phyloP scores from a whole-genome alignment of 2,888 invertebrate species.

The Biston betularia region DNA sequence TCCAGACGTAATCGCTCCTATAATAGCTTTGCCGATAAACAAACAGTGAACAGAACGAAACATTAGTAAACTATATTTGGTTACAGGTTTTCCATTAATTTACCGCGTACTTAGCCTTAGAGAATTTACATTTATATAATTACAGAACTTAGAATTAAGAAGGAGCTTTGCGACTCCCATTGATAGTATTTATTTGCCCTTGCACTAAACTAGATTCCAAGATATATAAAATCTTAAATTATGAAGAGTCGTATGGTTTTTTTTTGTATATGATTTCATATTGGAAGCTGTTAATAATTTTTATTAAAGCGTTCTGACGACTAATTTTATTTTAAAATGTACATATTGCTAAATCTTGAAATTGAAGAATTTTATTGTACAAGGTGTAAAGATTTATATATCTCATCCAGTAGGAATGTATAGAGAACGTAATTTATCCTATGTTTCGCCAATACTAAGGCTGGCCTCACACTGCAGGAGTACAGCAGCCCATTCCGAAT shows the following conservation, averaged over 20 bases:
- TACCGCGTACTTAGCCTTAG: constrained; percentile 51
- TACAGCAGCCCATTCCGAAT: no score
- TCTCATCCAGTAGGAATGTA: constrained; percentile 19
- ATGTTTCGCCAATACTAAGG: background rate
- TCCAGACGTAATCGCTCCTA: no score
- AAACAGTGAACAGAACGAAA: constrained; percentile 3
- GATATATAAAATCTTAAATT: background rate
- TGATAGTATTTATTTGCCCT: constrained; percentile 11
- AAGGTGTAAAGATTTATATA: background rate
- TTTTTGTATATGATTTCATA: background rate
- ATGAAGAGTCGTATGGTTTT: background rate
- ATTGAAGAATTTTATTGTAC: constrained; percentile 2
- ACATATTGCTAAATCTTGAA: constrained; percentile 5
- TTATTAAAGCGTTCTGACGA: background rate
- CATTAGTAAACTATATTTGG: constrained; percentile 56
- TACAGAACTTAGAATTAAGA: constrained; percentile 73
- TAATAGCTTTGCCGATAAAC: background rate
- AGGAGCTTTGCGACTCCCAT: constrained; percentile 60
- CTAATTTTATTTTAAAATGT: background rate
- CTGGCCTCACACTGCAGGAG: no score
- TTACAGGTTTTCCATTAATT: constrained; percentile 54
- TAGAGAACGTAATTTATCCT: background rate
- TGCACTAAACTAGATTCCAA: constrained; percentile 9
- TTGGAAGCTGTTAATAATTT: background rate
- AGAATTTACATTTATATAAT: constrained; percentile 70